Conservation (phyloP, 2,113 vertebrate genomes). For the Otus sunia region DNA sequence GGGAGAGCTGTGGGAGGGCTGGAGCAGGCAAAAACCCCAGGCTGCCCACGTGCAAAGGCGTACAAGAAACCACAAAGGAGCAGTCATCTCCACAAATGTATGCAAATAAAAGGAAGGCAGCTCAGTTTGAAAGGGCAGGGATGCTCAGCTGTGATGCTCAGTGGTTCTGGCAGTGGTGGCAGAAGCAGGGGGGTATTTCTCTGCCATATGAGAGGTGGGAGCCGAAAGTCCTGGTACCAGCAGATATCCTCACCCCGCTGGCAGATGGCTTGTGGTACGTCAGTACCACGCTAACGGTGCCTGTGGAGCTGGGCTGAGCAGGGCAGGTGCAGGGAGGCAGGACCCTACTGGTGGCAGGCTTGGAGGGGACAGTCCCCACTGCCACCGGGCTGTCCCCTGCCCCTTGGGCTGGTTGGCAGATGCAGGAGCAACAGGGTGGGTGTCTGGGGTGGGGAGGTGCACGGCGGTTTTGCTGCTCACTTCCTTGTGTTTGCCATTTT, state of each 20-base stretch:
- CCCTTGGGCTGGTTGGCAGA: fast-evolving
- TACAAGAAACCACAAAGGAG: fast-evolving
- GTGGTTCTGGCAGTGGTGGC: background rate
- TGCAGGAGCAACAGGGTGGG: background rate
- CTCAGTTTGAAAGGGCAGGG: background rate
- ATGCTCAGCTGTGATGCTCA: background rate
- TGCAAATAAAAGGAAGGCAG: background rate
- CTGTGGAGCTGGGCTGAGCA: fast-evolving
- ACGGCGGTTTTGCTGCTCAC: background rate
- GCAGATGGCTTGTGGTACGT: too few species aligned
- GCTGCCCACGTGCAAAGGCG: fast-evolving
- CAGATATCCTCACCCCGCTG: fast-evolving
- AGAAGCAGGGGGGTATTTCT: background rate
- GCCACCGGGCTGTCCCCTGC: background rate
- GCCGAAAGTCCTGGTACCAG: background rate
- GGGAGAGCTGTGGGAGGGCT: background rate
- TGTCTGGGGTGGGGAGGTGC: background rate
- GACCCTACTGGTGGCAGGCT: background rate
- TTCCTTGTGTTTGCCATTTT: background rate
- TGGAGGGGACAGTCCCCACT: background rate
- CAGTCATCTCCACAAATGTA: fast-evolving
- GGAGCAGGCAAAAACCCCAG: background rate
- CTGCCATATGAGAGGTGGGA: fast-evolving
- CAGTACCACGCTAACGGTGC: fast-evolving
- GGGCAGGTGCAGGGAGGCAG: background rate